These are phyloP conservation scores for Acrocera orbiculus DNA, from an alignment of 2,888 invertebrate genomes.

Conservation along the genomic window DNA sequence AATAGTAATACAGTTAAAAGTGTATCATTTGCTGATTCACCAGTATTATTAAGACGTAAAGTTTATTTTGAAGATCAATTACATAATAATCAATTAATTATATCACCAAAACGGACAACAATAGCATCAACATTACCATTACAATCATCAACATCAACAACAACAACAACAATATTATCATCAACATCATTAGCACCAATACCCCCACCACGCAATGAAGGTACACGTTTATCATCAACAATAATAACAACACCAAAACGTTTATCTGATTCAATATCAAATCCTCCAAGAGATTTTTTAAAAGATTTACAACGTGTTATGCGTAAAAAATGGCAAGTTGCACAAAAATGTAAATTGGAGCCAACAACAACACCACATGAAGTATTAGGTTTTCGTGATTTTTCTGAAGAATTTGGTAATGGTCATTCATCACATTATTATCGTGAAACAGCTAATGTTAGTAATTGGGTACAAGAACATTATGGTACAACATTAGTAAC, in stretches of 20 bases:
- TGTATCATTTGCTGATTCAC: conserved; percentile 31
- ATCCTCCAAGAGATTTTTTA: conserved; percentile 65
- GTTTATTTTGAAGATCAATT: conserved; percentile 29
- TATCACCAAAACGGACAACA: conserved; percentile 17
- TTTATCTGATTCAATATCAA: conserved; percentile 49
- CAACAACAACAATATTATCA: conserved; percentile 18
- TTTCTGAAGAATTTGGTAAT: conserved; percentile 37
- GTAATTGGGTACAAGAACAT: conserved; percentile 80
- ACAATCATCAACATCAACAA: conserved; percentile 18
- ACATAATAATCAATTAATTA: too few relatives aligned
- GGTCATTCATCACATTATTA: conserved; percentile 27
- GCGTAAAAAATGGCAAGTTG: conserved; percentile 86
- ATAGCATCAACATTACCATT: too few relatives aligned
- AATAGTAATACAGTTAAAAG: conserved; percentile 23
- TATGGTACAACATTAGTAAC: conserved; percentile 43
- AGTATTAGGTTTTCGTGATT: conserved; percentile 76
- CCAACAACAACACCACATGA: conserved; percentile 79
- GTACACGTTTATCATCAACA: conserved; percentile 51
- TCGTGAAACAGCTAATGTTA: conserved; percentile 50
- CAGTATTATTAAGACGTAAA: conserved; percentile 29
- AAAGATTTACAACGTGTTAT: conserved; percentile 81
- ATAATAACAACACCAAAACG: conserved; percentile 61
- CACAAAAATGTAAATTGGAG: conserved; percentile 79
- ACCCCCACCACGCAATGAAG: conserved; percentile 61
- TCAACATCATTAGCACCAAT: conserved; percentile 33